Conservation (phyloP, 2,113 vertebrate genomes). For the Pseudorectes ferrugineus region DNA sequence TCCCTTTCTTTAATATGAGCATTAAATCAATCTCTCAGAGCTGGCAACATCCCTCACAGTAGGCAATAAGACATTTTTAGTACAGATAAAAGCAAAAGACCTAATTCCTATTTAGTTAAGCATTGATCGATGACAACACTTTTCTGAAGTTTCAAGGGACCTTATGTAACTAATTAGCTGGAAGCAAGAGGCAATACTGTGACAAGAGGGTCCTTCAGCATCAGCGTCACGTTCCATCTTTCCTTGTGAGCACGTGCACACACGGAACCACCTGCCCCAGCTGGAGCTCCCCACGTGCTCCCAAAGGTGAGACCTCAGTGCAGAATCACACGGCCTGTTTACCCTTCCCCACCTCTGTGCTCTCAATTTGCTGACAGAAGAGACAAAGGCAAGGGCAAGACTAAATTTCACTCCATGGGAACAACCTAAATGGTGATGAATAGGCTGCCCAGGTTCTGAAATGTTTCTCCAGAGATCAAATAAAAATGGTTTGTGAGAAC, state of each 20-base stretch:
- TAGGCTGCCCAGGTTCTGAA: not conserved
- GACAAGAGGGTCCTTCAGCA: not conserved
- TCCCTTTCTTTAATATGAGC: not conserved
- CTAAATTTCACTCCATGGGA: not conserved
- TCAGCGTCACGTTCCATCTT: not conserved
- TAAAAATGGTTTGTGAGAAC: not conserved
- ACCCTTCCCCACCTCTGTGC: not conserved
- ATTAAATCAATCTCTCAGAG: conserved; percentile 1
- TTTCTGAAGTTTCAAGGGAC: not conserved
- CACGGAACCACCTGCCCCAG: too few relatives aligned
- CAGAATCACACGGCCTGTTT: accelerated
- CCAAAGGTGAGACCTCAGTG: accelerated
- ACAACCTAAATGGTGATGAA: not conserved
- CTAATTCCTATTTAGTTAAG: not conserved
- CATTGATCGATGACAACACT: not conserved
- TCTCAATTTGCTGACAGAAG: not conserved
- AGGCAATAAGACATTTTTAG: not conserved
- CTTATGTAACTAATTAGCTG: not conserved
- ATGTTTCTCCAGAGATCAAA: not conserved
- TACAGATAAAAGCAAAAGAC: conserved; percentile 4
- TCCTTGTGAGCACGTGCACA: accelerated
- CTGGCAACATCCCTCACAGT: not conserved
- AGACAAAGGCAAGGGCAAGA: not conserved
- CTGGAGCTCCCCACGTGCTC: not conserved
- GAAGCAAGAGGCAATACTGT: not conserved